Base-by-base conservation (phyloP, 2,797 vertebrate genomes). In the Poecilia velifera region DNA sequence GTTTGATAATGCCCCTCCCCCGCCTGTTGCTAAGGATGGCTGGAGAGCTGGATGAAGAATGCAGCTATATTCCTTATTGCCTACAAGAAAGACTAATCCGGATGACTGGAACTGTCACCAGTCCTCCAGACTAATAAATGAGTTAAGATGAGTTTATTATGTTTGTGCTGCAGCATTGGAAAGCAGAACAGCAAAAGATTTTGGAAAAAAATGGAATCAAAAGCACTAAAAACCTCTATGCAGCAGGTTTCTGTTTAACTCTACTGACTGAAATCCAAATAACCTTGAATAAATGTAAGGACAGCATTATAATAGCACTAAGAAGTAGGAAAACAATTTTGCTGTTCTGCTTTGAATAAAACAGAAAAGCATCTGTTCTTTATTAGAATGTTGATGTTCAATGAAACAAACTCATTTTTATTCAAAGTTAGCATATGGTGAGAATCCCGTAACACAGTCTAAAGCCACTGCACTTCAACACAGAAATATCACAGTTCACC, bases 401-500 rank as follows among this genome's bases (percentile, higher is more conserved):
- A 62, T 62, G 34, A 64, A 64, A 64, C 16, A 2, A 16, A 1
- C 3, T 3, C 3, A 41, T 25, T 68, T 68, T 68, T 41, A 5
- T 22, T 39, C 8, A n/a, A 70, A 41, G 66, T 70, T 43, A 43
- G 4, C 25, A 70, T 66, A 4, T 18, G 14, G 62, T 25, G 39
- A 43, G 22, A 45, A 6, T 13, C n/a, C 6, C 25, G 6, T 39
- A 39, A 39, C 39, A 39, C 39, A 39, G 39, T 6, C 41, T 8
- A 6, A 16, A 57, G 25, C 51, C 51, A 28, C 5, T 18, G 12
- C 46, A 64, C 20, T 28, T 46, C 20, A 77, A 76, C 82, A 49
- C 53, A 47, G 36, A 36, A 39, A 9, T 49, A 9, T 43, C 49
- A 83, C 25, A 73, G 49, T 49, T 82, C 64, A 83, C n/a, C 36